Percentiles rank a stretch among this genome's conserved stretches.
These are phyloP conservation scores for Bimastos eiseni DNA, from an alignment of 2,888 invertebrate genomes.

Conservation along the genomic window DNA sequence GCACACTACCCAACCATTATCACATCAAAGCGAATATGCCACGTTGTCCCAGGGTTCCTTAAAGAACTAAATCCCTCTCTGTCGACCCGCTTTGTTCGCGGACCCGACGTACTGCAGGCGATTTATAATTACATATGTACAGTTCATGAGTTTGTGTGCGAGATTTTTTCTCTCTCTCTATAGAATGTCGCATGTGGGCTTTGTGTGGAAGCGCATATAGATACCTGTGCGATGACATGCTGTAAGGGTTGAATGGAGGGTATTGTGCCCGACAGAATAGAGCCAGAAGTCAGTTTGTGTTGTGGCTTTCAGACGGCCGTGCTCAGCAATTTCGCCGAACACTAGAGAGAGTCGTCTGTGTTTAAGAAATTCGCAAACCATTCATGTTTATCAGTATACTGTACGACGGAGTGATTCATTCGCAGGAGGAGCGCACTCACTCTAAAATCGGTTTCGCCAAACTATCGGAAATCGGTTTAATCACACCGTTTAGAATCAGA, in stretches of 20 bases:
- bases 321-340: background rate
- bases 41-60: background rate
- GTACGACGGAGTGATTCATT: background rate
- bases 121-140: background rate
- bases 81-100: no score
- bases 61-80: background rate
- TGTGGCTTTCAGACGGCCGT: background rate
- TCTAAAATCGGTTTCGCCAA: background rate
- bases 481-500: background rate
- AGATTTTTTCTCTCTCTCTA: background rate
- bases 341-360: background rate
- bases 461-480: background rate
- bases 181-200: background rate
- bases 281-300: background rate
- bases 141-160: background rate
- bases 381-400: background rate
- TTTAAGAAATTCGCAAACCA: background rate
- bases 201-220: no score
- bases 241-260: background rate
- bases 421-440: background rate
- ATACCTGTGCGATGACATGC: no score
- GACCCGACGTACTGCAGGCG: background rate
- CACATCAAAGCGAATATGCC: background rate
- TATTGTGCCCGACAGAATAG: background rate
- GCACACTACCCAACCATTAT: background rate